phyloP scores from a whole-genome alignment of 2,888 invertebrate species.

The Anoncus sp. region DNA sequence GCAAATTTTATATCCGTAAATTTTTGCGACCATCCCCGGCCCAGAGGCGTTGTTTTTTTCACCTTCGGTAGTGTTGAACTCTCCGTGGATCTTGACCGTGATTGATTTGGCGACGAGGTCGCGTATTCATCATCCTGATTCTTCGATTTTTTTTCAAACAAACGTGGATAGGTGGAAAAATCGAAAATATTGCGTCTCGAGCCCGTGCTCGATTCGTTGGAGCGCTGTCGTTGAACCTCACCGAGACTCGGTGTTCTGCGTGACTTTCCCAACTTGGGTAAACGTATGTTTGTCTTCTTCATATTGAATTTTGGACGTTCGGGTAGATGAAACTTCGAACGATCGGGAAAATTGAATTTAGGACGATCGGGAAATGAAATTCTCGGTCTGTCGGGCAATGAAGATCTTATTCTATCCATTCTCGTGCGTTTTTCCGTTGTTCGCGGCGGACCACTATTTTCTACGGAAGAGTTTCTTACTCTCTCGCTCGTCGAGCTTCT shows the following conservation, averaged over 20 bases:
- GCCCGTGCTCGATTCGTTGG: conserved; percentile 84
- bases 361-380: conserved; percentile 83
- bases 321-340: conserved; percentile 85
- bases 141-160: conserved; percentile 83
- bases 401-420: conserved; percentile 86
- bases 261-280: conserved; percentile 76
- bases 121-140: conserved; percentile 81
- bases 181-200: conserved; percentile 87
- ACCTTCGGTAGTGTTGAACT: conserved; percentile 88
- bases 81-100: conserved; percentile 84
- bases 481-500: conserved; percentile 61
- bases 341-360: conserved; percentile 83
- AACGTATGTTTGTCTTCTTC: conserved; percentile 85
- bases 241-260: conserved; percentile 71
- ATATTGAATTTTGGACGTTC: conserved; percentile 86
- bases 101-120: conserved; percentile 84
- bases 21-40: conserved; percentile 84
- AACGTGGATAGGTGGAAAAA: conserved; percentile 91
- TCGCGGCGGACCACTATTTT: no score
- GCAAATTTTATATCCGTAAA: conserved; percentile 78
- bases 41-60: conserved; percentile 83
- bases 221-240: conserved; percentile 80
- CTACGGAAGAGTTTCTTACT: conserved; percentile 56
- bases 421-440: conserved; percentile 77
- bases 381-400: conserved; percentile 86